Percentiles rank a stretch among this genome's conserved stretches.
Evolutionary conservation across 2,113 vertebrate genomes (phyloP).

Genomic region (Otolemur garnettii): DNA sequence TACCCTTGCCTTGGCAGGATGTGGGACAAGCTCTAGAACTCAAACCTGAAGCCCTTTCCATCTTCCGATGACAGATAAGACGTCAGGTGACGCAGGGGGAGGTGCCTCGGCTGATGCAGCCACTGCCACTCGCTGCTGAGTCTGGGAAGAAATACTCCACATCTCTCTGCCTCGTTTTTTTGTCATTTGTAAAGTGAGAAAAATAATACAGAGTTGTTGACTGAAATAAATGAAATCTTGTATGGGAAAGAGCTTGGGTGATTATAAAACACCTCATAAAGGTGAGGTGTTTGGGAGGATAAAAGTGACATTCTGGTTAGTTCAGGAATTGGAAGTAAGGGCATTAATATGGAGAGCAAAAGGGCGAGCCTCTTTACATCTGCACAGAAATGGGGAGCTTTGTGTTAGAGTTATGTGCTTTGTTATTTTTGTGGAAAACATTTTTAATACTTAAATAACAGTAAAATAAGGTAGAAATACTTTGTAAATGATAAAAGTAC

Average conservation of each 20-base stretch:
- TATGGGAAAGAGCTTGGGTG: conserved; percentile 50
- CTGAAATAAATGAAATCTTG: conserved; percentile 61
- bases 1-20: background rate
- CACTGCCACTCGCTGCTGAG: background rate
- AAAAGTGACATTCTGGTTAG: conserved; percentile 55
- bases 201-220: conserved; percentile 43
- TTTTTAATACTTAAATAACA: conserved; percentile 28
- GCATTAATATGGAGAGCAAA: conserved; percentile 22
- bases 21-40: background rate
- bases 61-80: background rate
- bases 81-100: too few relatives aligned
- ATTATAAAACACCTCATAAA: conserved; percentile 72
- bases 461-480: background rate
- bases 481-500: background rate
- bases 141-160: background rate
- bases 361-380: conserved; percentile 26
- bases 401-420: background rate
- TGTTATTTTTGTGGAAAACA: conserved; percentile 1
- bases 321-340: conserved; percentile 45
- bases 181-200: conserved; percentile 64
- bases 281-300: conserved; percentile 34
- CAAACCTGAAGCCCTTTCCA: background rate
- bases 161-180: conserved; percentile 15
- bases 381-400: background rate
- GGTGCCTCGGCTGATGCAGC: background rate